These are phyloP conservation scores for Urosaurus nigricauda DNA, from an alignment of 2,797 vertebrate genomes.

Conservation along the genomic window DNA sequence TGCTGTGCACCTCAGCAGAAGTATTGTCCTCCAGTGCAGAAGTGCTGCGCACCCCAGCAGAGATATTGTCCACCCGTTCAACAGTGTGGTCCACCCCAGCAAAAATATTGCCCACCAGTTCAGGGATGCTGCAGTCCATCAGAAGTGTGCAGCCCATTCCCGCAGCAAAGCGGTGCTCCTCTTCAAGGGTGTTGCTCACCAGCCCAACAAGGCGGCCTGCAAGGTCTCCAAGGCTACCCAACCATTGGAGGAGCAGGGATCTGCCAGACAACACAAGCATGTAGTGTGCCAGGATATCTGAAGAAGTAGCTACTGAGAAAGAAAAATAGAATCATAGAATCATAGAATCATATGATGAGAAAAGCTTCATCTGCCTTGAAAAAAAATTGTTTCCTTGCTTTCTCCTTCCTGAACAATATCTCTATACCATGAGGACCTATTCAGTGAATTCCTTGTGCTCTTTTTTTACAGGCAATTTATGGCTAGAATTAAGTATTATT, in stretches of 20 bases:
- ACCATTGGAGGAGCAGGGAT: background rate
- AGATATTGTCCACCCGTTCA: slow-evolving; percentile 55
- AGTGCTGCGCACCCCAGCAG: background rate
- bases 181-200: background rate
- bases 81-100: slow-evolving; percentile 44
- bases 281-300: background rate
- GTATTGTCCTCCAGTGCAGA: background rate
- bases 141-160: background rate
- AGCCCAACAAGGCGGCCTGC: background rate
- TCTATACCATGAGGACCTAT: background rate
- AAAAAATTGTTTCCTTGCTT: background rate
- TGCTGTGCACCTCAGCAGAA: background rate
- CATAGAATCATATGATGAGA: no score
- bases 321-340: no score
- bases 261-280: background rate
- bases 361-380: background rate
- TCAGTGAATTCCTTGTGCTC: background rate
- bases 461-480: background rate
- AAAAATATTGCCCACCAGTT: slow-evolving; percentile 19
- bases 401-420: background rate
- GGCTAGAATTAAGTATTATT: background rate
- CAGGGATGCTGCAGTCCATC: background rate
- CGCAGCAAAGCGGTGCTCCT: background rate
- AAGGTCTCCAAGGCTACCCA: slow-evolving; percentile 34
- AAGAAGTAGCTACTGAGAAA: slow-evolving; percentile 4